These are phyloP conservation scores for Disparrhopalites patrizii DNA, from an alignment of 2,888 invertebrate species.

Conservation along the genomic window DNA sequence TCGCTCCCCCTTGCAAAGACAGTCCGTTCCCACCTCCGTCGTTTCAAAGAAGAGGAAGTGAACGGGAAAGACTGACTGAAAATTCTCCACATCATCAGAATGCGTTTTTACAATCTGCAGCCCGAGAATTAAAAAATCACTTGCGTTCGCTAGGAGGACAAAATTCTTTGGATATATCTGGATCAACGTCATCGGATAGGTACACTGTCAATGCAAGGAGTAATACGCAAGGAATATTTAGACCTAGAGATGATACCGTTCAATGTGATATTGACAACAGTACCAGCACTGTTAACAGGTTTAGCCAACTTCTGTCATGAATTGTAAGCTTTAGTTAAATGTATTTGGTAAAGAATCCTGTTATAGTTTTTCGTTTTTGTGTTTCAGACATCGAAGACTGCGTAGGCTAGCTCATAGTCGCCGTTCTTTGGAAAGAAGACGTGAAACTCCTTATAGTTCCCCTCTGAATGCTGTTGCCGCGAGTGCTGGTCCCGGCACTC, in stretches of 20 bases:
- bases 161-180: slow-evolving; percentile 44
- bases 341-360: neutral
- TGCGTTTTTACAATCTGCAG: slow-evolving; percentile 44
- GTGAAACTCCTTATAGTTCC: slow-evolving; percentile 45
- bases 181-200: slow-evolving; percentile 30
- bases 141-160: slow-evolving; percentile 42
- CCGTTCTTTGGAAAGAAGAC: slow-evolving; percentile 41
- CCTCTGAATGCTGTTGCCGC: slow-evolving; percentile 41
- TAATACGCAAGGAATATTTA: slow-evolving; percentile 42
- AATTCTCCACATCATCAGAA: slow-evolving; percentile 29
- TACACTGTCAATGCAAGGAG: slow-evolving; percentile 26
- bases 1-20: neutral
- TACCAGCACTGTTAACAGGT: slow-evolving; percentile 43
- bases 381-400: slow-evolving; percentile 47
- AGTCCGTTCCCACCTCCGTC: neutral
- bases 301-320: neutral
- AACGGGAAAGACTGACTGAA: slow-evolving; percentile 5
- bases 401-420: slow-evolving; percentile 46
- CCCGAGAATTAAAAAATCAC: slow-evolving; percentile 42
- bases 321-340: neutral
- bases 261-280: slow-evolving; percentile 42
- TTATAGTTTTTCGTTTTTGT: too few relatives aligned
- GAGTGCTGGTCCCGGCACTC: slow-evolving; percentile 54
- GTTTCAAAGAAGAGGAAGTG: slow-evolving; percentile 9
- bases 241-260: slow-evolving; percentile 41